phyloP scores from a whole-genome alignment of 2,113 vertebrate species.

The Pelecanus crispus region DNA sequence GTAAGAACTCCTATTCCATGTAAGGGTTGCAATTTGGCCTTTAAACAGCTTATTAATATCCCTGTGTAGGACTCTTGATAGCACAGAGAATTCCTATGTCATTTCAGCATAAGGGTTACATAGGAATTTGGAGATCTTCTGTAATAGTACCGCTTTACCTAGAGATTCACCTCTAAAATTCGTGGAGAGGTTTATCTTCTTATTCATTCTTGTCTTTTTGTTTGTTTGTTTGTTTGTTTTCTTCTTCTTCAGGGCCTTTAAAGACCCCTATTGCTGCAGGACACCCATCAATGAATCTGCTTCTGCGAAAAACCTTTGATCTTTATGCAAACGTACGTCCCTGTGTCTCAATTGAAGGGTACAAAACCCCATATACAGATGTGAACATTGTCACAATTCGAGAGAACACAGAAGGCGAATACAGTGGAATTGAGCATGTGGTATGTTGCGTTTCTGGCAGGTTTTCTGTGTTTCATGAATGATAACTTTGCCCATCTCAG shows the following conservation, averaged over 20 bases:
- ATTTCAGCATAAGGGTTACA: not conserved
- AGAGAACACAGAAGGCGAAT: conserved; percentile 85
- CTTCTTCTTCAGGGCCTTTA: conserved; percentile 78
- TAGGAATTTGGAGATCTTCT: not conserved
- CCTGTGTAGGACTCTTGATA: not conserved
- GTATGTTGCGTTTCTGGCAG: conserved; percentile 34
- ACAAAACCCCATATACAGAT: conserved; percentile 90
- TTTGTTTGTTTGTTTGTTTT: no score
- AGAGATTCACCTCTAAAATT: not conserved
- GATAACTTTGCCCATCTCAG: not conserved
- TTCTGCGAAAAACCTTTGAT: conserved; percentile 93
- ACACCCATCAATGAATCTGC: conserved; percentile 94
- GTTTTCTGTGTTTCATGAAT: not conserved
- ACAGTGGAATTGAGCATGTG: conserved; percentile 95
- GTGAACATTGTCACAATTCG: conserved; percentile 90
- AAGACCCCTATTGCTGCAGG: conserved; percentile 96
- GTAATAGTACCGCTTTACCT: not conserved
- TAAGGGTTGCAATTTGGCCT: not conserved
- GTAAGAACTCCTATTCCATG: not conserved
- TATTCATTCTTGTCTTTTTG: accelerated
- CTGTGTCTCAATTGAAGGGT: conserved; percentile 93
- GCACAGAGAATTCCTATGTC: not conserved
- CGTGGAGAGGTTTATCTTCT: not conserved
- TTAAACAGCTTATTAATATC: not conserved
- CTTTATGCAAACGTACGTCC: conserved; percentile 94